A percentile compares a stretch with the other conserved stretches of the same genome.
These are phyloP conservation scores for Encarsia formosa DNA, from an alignment of 2,888 invertebrate genomes.

Conservation along the genomic window DNA sequence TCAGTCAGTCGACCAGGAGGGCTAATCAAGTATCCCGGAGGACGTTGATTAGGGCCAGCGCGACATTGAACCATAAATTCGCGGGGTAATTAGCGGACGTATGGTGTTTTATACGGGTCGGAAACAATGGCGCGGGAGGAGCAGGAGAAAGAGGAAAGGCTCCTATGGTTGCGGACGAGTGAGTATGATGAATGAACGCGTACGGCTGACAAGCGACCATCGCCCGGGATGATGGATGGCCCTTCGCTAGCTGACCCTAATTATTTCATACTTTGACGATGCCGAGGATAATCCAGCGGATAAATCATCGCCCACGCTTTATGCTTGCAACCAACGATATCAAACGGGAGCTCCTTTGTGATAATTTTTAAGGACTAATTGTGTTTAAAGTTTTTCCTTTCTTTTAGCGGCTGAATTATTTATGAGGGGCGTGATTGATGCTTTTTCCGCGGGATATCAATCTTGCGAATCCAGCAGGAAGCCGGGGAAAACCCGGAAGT, in stretches of 20 bases:
- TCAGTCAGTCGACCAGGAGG: not conserved
- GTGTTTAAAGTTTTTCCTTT: too few relatives aligned
- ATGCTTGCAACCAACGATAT: too few relatives aligned
- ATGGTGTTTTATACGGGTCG: not conserved
- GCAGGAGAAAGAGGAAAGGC: conserved; percentile 33
- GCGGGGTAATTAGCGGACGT: not conserved
- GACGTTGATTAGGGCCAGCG: conserved; percentile 28
- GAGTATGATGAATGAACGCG: conserved; percentile 51
- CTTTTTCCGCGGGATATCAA: too few relatives aligned
- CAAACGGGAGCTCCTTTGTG: too few relatives aligned
- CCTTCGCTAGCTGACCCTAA: conserved; percentile 43
- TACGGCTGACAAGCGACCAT: conserved; percentile 47
- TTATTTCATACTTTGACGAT: conserved; percentile 54
- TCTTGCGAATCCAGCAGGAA: too few relatives aligned
- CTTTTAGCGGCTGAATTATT: too few relatives aligned
- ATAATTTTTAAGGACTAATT: too few relatives aligned
- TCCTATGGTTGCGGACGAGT: conserved; percentile 41
- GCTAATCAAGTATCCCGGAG: conserved; percentile 19
- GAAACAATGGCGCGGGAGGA: conserved; percentile 31
- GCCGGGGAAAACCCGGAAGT: too few relatives aligned
- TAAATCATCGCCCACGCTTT: conserved; percentile 49
- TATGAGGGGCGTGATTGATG: too few relatives aligned
- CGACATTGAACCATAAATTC: too few relatives aligned
- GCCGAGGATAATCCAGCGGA: conserved; percentile 49
- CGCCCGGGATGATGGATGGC: conserved; percentile 28